Evolutionary conservation across 2,797 vertebrate genomes (phyloP).

Genomic region (Gastrophryne carolinensis): DNA sequence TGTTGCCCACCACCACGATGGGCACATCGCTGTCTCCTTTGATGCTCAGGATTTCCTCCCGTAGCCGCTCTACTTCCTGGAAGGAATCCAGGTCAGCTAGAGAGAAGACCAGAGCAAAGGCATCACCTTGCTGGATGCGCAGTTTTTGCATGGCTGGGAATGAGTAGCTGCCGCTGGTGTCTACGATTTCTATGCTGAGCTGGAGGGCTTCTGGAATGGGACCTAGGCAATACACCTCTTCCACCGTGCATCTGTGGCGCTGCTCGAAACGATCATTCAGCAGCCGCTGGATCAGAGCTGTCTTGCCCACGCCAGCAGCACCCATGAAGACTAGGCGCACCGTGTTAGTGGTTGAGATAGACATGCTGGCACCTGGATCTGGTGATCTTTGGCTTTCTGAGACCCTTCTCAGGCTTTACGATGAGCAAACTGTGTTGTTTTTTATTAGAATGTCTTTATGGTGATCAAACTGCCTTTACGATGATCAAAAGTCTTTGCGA

Average conservation of each 20-base stretch:
- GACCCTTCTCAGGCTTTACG: background rate
- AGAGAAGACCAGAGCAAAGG: constrained; percentile 70
- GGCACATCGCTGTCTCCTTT: constrained; percentile 55
- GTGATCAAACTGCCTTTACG: background rate
- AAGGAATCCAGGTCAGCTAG: constrained; percentile 65
- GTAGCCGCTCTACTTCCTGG: constrained; percentile 66
- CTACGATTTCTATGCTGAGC: constrained; percentile 69
- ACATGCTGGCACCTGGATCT: background rate
- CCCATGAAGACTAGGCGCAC: constrained; percentile 71
- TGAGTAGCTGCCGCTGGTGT: constrained; percentile 75
- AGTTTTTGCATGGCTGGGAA: constrained; percentile 77
- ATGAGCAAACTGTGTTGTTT: background rate
- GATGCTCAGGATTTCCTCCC: constrained; percentile 67
- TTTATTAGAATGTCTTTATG: background rate
- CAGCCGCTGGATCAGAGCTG: constrained; percentile 70
- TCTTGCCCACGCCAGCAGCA: constrained; percentile 69
- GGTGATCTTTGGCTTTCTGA: background rate
- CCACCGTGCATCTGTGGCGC: constrained; percentile 70
- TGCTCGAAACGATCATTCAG: constrained; percentile 65
- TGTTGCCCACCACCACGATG: constrained; percentile 69
- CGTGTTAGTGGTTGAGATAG: constrained; percentile 17
- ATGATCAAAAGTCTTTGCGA: background rate
- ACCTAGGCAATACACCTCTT: constrained; percentile 67
- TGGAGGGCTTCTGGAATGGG: constrained; percentile 38
- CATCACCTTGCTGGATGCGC: constrained; percentile 69